These are phyloP conservation scores for Alcis repandata DNA, from an alignment of 2,888 invertebrate species.

Conservation along the genomic window DNA sequence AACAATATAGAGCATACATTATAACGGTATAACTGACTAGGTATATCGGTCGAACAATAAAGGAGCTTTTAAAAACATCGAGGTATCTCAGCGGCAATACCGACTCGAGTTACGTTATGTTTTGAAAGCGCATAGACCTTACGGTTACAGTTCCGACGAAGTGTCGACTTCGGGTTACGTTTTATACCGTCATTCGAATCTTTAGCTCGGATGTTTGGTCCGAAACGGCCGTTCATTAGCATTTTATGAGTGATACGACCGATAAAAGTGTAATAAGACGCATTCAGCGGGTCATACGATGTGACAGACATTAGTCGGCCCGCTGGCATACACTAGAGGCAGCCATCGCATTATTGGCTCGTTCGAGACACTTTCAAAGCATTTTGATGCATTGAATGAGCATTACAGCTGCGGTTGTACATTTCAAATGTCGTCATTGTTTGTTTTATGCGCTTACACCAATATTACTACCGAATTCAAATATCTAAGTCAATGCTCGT, in stretches of 20 bases:
- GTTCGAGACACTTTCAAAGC: conserved; percentile 75
- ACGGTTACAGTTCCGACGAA: conserved; percentile 84
- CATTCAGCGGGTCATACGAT: conserved; percentile 82
- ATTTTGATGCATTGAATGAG: conserved; percentile 74
- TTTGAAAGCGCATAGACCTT: conserved; percentile 83
- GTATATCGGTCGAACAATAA: conserved; percentile 76
- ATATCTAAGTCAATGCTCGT: conserved; percentile 31
- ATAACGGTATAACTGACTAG: conserved; percentile 47
- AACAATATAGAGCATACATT: conserved; percentile 50
- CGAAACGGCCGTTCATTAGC: conserved; percentile 84
- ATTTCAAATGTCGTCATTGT: conserved; percentile 67
- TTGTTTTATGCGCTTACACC: conserved; percentile 63
- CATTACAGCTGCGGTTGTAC: conserved; percentile 64
- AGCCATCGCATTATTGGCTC: conserved; percentile 75
- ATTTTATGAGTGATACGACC: conserved; percentile 86
- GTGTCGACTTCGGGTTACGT: conserved; percentile 84
- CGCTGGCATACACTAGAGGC: conserved; percentile 71
- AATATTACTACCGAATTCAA: conserved; percentile 20
- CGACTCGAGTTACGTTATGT: conserved; percentile 81
- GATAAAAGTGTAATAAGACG: conserved; percentile 86
- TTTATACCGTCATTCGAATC: conserved; percentile 86
- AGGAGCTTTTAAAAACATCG: conserved; percentile 84
- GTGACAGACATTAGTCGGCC: conserved; percentile 77
- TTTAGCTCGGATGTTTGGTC: conserved; percentile 86
- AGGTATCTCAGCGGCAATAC: conserved; percentile 75